Base-by-base conservation (phyloP, 2,113 vertebrate species). In the Campylomormyrus tamandua region DNA sequence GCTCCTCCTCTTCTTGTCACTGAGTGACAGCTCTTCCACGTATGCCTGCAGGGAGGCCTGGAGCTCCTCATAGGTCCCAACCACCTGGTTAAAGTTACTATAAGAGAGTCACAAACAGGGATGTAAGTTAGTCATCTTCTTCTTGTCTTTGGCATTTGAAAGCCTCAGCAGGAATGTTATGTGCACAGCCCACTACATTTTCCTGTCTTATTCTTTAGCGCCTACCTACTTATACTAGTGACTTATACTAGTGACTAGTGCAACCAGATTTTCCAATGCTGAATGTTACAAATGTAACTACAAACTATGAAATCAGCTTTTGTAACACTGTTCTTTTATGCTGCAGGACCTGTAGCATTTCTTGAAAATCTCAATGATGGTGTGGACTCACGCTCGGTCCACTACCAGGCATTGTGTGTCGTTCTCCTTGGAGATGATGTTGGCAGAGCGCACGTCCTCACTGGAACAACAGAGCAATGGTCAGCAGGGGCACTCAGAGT, bases 71-170 rank as follows among this genome's bases (percentile, higher is more conserved):
- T 98, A 98, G 0, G 97, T 98, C 89, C 98, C 98, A 31, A 99
- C 97, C 21, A 97, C 99, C 93, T 98, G 97, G 93, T 96, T 98
- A 92, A 99, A 99, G 89, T 97, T 98, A 89, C 98, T 99, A 92
- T 1, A 85, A 50, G 89, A 50, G 50, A 66, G 19, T 27, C 19
- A 42, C 19, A 62, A 9, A 11, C 31, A 39, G 49, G 4, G 50
- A 35, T 52, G 17, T 27, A 13, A 70, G 62, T 70, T 31, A 70
- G 62, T 31, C n/a, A 66, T 21, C 83, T 46, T 46, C 39, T 13
- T 49, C 21, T 48, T 80, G 74, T 80, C 35, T 42, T 80, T 80
- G 74, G 74, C 5, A 17, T 27, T 8, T 80, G 31, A 42, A 80
- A 19, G 35, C 5, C 27, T 70, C n/a, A 70, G 35, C 35, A 80